These are phyloP conservation scores for Zaprionus tsacasi DNA, from an alignment of 1,140 invertebrate species.

Conservation along the genomic window DNA sequence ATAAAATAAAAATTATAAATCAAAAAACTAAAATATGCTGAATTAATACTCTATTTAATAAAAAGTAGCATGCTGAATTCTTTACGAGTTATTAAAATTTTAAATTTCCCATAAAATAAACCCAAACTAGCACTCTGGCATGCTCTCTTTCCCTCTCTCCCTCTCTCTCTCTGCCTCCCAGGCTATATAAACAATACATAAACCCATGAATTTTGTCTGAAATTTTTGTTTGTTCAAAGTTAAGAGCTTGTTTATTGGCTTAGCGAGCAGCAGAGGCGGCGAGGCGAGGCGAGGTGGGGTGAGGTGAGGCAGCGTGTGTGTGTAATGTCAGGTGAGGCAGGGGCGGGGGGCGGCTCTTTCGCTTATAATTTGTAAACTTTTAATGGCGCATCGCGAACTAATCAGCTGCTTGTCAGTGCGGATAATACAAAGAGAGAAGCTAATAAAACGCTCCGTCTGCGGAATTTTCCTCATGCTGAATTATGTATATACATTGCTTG, in stretches of 20 bases:
- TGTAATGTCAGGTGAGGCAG: background rate
- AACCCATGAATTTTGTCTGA: constrained; percentile 14
- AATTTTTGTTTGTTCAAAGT: constrained; percentile 23
- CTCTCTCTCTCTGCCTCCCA: background rate
- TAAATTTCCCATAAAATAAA: background rate
- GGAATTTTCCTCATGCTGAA: background rate
- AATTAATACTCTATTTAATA: too few species aligned
- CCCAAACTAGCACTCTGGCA: too few species aligned
- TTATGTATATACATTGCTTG: constrained; percentile 4
- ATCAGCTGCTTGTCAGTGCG: background rate
- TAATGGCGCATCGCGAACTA: constrained; percentile 1
- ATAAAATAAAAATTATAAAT: too few species aligned
- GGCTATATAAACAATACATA: constrained; percentile 11
- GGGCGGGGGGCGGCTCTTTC: background rate
- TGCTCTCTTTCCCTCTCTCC: too few species aligned
- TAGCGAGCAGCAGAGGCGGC: background rate
- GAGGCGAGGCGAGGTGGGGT: background rate
- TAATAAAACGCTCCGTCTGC: background rate
- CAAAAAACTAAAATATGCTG: too few species aligned
- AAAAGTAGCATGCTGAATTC: too few species aligned
- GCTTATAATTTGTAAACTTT: constrained; percentile 1
- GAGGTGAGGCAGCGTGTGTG: background rate
- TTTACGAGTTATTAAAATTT: too few species aligned
- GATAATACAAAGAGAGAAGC: background rate
- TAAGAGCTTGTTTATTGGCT: constrained; percentile 2